Evolutionary conservation across 1,140 invertebrate genomes (phyloP), one percentile per base, ranked within the genome.

Genomic region (Rhopalosiphum padi): DNA sequence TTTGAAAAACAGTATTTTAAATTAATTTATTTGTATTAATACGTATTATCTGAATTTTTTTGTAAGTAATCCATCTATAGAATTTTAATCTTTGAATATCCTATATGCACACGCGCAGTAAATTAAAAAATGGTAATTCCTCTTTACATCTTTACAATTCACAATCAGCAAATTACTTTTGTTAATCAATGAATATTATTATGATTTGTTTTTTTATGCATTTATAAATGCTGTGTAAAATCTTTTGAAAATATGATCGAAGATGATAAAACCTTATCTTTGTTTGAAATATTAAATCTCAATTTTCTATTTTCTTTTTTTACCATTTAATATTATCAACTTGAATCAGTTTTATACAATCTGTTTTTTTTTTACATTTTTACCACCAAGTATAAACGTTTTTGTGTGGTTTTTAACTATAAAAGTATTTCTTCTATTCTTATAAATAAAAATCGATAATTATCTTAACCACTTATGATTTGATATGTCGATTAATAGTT

Each of bases 121-220:
- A 53, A 51, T 18, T 51, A 37, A 68, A 35, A 68, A 43, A 68
- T 46, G 53, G n/a, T 46, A 41, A 68, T 68, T 68, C 15, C 21
- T 37, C 9, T 41, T 87, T 90, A 77, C 15, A 41, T 48, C 25
- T 90, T 25, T 5, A 90, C 11, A 35, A n/a, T 77, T 90, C 15
- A 68, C 48, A 25, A 90, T 68, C 55, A 90, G 89, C 11, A 68
- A 90, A 43, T 90, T 90, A 90, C 11, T 11, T 41, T 30, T 68
- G 37, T 43, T 21, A 90, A 90, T 68, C 37, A 90, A 90, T 90
- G 11, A 6, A 43, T 43, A 30, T 68, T 60, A 60, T 90, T 68
- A 7, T 90, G 4, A 60, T 41, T 90, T 30, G 30, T 90, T 90
- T 90, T 23, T 22, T 55, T 60, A 60, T 55, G n/a, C 30, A 68